Evolutionary conservation across 2,888 invertebrate genomes (phyloP), one percentile per base, ranked within the genome.

Genomic region (Oeneis ivallda): DNA sequence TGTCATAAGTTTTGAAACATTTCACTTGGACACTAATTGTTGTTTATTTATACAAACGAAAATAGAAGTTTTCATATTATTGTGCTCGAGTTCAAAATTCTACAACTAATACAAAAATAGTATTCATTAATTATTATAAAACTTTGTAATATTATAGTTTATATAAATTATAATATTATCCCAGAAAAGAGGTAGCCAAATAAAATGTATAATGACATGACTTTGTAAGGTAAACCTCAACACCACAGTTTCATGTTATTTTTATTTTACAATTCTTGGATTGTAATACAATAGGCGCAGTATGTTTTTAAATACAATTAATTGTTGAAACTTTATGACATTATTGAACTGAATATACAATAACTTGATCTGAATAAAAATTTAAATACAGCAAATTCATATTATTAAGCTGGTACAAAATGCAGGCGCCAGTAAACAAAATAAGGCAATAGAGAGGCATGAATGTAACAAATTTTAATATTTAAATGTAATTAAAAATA

Each of bases 401-500:
- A 8, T 54, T 39, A 54, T 10, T 41, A 11, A 32, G 15, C 58
- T 58, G 26, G n/a, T 47, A 47, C 26, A 58, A 15, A 58, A 43
- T 32, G 47, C 17, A 0, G 3, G 8, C 15, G 34, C 37, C 59
- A 37, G 11, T 13, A 49, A 45, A 63, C 6, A 63, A 49, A 32
- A 39, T 43, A 59, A 62, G 57, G 65, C 58, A 62, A 37, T 64
- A 63, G 62, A 60, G 62, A 64, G 59, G 66, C 63, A 66, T 54
- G 26, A 37, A 34, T 37, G 47, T 37, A 26, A 19, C 11, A 56
- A 57, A 26, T 37, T 43, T 62, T 47, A 2, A 53, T 32, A 26
- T 26, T 26, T 26, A 53, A 52, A 60, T 19, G 47, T 49, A 49
- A 17, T 37, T 37, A 49, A 34, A 50, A 32, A 52, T 34, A 53